Evolutionary conservation across 2,113 vertebrate species (phyloP).

Genomic region (Ailuropoda melanoleuca): DNA sequence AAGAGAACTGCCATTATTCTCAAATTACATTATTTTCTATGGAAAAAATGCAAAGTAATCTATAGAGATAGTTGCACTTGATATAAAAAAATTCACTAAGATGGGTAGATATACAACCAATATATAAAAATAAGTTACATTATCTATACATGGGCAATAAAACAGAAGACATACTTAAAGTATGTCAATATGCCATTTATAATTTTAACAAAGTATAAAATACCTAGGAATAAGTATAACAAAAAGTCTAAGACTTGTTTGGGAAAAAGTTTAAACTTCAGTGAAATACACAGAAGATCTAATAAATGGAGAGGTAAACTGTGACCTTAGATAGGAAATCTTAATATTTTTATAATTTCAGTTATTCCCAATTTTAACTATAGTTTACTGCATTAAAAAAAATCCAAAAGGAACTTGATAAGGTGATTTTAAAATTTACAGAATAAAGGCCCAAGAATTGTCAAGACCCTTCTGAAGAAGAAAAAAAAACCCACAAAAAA

Average conservation of each 20-base stretch:
- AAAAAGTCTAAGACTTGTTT: background rate
- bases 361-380: background rate
- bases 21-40: conserved; percentile 14
- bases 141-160: background rate
- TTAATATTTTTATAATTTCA: background rate
- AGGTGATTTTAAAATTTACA: background rate
- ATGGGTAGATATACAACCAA: background rate
- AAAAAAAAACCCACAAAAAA: background rate
- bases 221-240: background rate
- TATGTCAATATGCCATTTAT: background rate
- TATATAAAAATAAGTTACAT: background rate
- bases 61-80: background rate
- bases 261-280: background rate
- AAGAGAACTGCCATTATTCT: background rate
- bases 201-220: background rate
- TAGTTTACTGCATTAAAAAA: background rate
- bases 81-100: background rate
- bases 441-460: background rate
- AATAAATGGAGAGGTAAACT: background rate
- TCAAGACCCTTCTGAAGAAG: background rate
- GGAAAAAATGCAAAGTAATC: background rate
- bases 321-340: background rate
- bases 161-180: background rate
- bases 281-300: background rate
- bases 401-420: background rate